These are phyloP conservation scores for Rhizoglyphus robini DNA, from an alignment of 1,140 invertebrate species.

Conservation along the genomic window DNA sequence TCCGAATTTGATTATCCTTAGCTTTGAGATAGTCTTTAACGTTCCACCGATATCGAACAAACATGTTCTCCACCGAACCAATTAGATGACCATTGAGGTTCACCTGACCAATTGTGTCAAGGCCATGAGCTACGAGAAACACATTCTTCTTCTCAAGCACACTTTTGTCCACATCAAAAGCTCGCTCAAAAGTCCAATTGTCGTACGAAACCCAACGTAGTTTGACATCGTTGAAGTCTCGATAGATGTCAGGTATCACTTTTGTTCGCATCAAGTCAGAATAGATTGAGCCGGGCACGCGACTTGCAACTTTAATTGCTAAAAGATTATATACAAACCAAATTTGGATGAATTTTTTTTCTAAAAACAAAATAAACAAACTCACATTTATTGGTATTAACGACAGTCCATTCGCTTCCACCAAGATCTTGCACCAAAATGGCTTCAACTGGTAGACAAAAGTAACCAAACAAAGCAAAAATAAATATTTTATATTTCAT, in stretches of 20 bases:
- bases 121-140: conserved; percentile 58
- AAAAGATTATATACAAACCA: not conserved
- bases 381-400: not conserved
- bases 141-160: conserved; percentile 32
- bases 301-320: conserved; percentile 21
- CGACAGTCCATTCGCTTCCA: not conserved
- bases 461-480: no score
- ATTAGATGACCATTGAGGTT: conserved; percentile 52
- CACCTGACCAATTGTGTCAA: conserved; percentile 69
- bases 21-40: conserved; percentile 45
- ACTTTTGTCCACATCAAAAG: conserved; percentile 31
- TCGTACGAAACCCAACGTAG: conserved; percentile 65
- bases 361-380: not conserved
- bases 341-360: no score
- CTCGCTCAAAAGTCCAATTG: conserved; percentile 55
- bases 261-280: conserved; percentile 50
- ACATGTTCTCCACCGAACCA: conserved; percentile 71
- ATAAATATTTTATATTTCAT: no score
- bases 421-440: not conserved
- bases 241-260: conserved; percentile 50
- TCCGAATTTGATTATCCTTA: conserved; percentile 45
- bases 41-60: conserved; percentile 61
- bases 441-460: no score
- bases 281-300: conserved; percentile 72
- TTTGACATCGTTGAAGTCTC: conserved; percentile 60